Conservation (phyloP, 2,113 vertebrate genomes). For the Noturus placidus region DNA sequence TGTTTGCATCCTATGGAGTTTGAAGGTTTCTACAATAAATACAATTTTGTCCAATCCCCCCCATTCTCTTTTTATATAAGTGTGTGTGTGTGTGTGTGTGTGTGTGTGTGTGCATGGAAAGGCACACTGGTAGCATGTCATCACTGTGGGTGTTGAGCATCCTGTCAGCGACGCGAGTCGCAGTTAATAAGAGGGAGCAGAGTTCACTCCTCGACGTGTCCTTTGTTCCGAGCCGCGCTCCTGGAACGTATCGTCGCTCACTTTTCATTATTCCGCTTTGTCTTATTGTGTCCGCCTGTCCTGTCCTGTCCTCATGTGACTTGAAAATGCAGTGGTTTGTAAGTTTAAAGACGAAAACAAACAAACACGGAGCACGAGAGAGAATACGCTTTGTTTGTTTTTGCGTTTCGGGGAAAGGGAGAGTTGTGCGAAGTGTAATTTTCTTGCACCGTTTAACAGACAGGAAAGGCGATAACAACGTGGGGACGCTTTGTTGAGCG, state of each 20-base stretch:
- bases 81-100: too few species aligned
- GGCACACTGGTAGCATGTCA: not conserved
- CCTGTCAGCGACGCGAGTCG: not conserved
- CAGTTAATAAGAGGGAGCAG: not conserved
- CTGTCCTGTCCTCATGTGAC: too few species aligned
- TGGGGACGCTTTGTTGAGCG: not conserved
- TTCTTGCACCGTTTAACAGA: not conserved
- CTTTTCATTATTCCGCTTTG: not conserved
- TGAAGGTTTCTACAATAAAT: not conserved
- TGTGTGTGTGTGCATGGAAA: too few species aligned
- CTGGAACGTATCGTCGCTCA: constrained; percentile 13
- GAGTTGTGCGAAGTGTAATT: not conserved
- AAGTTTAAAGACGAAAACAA: not conserved
- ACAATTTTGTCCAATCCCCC: not conserved
- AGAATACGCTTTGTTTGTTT: not conserved
- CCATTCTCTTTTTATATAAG: not conserved
- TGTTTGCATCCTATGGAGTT: constrained; percentile 25
- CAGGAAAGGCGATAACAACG: not conserved
- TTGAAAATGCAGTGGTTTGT: too few species aligned
- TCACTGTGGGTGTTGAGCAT: not conserved
- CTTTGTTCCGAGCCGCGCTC: constrained; percentile 47
- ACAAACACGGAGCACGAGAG: not conserved
- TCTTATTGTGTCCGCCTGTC: not conserved
- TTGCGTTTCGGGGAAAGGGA: not conserved
- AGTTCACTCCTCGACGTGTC: constrained; percentile 29